Evolutionary conservation across 2,797 vertebrate genomes (phyloP).

Genomic region (Carcharodon carcharias): DNA sequence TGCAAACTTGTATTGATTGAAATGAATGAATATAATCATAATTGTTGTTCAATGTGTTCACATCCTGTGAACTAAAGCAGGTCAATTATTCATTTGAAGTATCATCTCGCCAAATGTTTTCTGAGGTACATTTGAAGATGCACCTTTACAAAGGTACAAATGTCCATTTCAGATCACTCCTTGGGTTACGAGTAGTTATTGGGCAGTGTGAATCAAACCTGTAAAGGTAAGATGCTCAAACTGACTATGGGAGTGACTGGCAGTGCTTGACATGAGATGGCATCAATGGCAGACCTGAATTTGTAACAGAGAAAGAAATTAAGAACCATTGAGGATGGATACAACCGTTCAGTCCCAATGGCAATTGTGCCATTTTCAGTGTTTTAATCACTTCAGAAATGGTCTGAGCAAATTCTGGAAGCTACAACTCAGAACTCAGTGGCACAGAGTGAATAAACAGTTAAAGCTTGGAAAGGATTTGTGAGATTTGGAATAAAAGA

Average conservation of each 20-base stretch:
- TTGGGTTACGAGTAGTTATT: neutral
- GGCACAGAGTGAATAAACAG: neutral
- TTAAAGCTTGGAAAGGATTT: neutral
- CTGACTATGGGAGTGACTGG: neutral
- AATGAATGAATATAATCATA: neutral
- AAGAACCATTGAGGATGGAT: neutral
- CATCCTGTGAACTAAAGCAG: neutral
- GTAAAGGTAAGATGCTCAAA: neutral
- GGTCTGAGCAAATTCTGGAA: neutral
- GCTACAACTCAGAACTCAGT: neutral
- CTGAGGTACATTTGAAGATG: neutral
- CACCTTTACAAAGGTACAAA: neutral
- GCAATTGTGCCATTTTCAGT: neutral
- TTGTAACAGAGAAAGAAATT: neutral
- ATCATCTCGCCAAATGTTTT: neutral
- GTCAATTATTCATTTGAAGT: neutral
- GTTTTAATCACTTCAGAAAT: neutral
- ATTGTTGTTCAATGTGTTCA: neutral
- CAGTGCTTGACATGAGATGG: neutral
- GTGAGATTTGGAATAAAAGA: neutral
- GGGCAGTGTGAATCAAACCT: neutral
- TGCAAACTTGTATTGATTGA: neutral
- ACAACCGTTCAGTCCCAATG: no score
- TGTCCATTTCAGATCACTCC: neutral
- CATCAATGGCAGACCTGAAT: no score